Base-by-base conservation (phyloP, 2,888 invertebrate genomes). In the Aquatica leii region DNA sequence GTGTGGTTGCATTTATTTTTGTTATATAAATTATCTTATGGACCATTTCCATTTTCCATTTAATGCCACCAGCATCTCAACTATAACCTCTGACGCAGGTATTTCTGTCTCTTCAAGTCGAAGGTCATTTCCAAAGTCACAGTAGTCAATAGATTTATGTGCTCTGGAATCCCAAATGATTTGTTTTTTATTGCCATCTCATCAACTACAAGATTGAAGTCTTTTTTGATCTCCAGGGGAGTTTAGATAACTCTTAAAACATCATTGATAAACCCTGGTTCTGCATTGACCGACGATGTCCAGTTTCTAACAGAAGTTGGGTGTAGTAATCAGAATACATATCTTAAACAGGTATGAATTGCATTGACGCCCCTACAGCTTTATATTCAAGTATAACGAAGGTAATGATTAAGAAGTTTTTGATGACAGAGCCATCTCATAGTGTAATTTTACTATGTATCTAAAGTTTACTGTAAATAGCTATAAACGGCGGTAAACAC, bases 141-240 rank as follows among this genome's bases (percentile, higher is more conserved):
- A 52, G 8, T 15, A 31, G 8, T 37, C 52, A 2, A 14, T 15
- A 35, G 37, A 40, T 21, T 46, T 61, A 24, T 54, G 4, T 41
- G 14, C 8, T 6, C 15, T 8, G 15, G 43, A 20, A 53, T 65
- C 58, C 65, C 58, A 62, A 20, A 56, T 24, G 14, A 61, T 56
- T 46, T 61, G 60, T 65, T 65, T 20, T 46, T 15, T 35, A 65
- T 65, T 43, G 61, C 60, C 57, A 65, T 65, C 9, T 18, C 59
- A 61, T 65, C 41, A 41, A 41, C 5, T 15, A 41, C 15, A 14
- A 41, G 14, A 41, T 41, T 14, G 41, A n/a, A 41, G 14, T 41
- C 41, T n/a, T 8, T 12, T 41, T 6, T 5, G 14, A 15, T 14
- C 14, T 12, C 2, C 9, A 18, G n/a, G 37, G 35, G 17, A 53